phyloP scores from a whole-genome alignment of 2,113 vertebrate genomes.

The Arothron firmamentum region DNA sequence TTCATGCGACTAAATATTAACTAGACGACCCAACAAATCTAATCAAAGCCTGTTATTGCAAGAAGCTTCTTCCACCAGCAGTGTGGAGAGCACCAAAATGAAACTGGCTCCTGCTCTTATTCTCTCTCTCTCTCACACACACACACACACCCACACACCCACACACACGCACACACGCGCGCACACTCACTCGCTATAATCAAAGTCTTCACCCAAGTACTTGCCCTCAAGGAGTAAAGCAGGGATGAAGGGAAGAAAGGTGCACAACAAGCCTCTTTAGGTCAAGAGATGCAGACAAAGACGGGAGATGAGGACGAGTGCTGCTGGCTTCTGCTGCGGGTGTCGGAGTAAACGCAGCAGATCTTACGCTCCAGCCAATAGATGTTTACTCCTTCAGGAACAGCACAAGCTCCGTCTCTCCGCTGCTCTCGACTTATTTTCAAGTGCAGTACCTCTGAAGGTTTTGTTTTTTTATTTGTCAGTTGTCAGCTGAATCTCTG shows the following conservation, averaged over 20 bases:
- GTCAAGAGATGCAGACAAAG: constrained; percentile 36
- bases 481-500: constrained; percentile 11
- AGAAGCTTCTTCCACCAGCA: background rate
- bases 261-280: constrained; percentile 22
- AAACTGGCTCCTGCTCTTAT: no score
- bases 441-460: constrained; percentile 3
- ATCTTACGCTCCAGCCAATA: constrained; percentile 24
- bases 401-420: constrained; percentile 25
- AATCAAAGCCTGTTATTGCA: accelerated
- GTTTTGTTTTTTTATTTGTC: constrained; percentile 18
- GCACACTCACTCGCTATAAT: background rate
- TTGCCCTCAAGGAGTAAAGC: constrained; percentile 36
- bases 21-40: background rate
- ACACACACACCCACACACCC: constrained; percentile 11
- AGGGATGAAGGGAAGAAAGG: constrained; percentile 41
- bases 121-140: background rate
- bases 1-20: background rate
- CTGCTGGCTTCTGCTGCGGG: constrained; percentile 28
- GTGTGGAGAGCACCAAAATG: no score
- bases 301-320: background rate
- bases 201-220: constrained; percentile 38
- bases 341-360: constrained; percentile 21
- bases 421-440: constrained; percentile 20
- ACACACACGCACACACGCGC: background rate
- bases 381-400: constrained; percentile 47